Percentiles rank a stretch among this genome's conserved stretches.
Conservation (phyloP, 2,888 invertebrate genomes). For the Megaustenia siamemsis region DNA sequence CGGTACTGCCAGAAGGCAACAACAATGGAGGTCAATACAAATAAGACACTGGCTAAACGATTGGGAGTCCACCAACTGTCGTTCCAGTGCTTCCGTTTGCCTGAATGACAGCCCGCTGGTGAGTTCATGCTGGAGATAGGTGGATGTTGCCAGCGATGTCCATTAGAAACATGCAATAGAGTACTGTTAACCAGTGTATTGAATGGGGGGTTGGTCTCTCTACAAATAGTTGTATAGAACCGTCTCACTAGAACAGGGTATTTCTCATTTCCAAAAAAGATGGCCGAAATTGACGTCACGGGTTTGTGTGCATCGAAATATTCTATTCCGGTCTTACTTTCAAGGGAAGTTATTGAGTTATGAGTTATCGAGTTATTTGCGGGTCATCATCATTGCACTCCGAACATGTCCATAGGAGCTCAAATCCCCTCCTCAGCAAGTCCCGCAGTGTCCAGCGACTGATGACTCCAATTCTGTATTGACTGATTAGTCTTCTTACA, state of each 20-base stretch:
- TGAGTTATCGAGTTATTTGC: no score
- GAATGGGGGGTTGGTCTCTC: not conserved
- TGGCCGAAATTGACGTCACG: not conserved
- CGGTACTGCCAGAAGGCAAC: not conserved
- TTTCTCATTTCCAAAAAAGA: not conserved
- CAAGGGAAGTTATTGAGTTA: no score
- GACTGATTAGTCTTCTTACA: no score
- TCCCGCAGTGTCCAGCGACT: no score
- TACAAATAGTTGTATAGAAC: not conserved
- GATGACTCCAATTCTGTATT: no score
- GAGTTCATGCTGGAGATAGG: not conserved
- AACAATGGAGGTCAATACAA: not conserved
- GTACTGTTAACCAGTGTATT: not conserved
- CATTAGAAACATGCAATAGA: not conserved
- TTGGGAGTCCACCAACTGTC: not conserved
- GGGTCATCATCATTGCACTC: no score
- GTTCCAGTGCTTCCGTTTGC: not conserved
- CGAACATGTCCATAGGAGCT: no score
- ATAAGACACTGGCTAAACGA: not conserved
- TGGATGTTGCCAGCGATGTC: not conserved
- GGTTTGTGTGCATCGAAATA: not conserved
- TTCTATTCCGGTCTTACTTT: no score
- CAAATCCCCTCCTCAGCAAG: no score
- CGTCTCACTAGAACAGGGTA: not conserved
- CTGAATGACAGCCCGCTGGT: not conserved